Evolutionary conservation across 2,797 vertebrate genomes (phyloP), one percentile per base, ranked within the genome.

Genomic region (Momotus momota): DNA sequence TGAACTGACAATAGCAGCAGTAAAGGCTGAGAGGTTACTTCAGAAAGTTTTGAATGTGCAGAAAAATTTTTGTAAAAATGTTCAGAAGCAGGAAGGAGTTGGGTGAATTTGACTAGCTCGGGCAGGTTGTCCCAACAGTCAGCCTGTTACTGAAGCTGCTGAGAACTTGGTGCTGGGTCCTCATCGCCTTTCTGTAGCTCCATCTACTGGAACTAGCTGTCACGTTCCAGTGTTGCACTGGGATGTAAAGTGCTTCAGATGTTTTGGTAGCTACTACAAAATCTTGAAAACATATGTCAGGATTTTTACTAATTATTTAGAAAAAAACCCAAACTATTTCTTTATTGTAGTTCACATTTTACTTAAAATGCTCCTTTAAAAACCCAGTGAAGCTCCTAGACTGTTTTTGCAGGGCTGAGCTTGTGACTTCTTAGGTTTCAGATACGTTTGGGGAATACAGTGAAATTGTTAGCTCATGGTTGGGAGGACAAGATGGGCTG

Each of bases 201-300:
- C 93, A 87, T 85, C 96, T 96, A 3, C 95, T 94, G 96, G 94
- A 93, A 17, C 75, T 62, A 26, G 43, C 84, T 61, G 43, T 49
- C 19, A 14, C 8, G 3, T 48, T 21, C 67, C 51, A 2, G 71
- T 7, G 11, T 43, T 73, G 43, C 60, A 1, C 12, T 0, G 1
- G 45, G 19, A 20, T 23, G 14, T 22, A 1, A 43, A 67, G 52
- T 27, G 4, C 26, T 51, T 74, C 31, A 33, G 17, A 6, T 45
- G 26, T 58, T 88, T 54, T 2, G 1, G 7, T 35, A 54, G 33
- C 45, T 51, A 5, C 20, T 40, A 35, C 19, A 22, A 26, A 55
- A 14, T 15, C 22, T 14, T 70, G 45, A 29, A 77, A 60, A 22
- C 9, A 4, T 31, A 7, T 43, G 41, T 81, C 12, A 3, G 25